These are phyloP conservation scores for Theretra japonica DNA, from an alignment of 2,888 invertebrate species.

Conservation along the genomic window DNA sequence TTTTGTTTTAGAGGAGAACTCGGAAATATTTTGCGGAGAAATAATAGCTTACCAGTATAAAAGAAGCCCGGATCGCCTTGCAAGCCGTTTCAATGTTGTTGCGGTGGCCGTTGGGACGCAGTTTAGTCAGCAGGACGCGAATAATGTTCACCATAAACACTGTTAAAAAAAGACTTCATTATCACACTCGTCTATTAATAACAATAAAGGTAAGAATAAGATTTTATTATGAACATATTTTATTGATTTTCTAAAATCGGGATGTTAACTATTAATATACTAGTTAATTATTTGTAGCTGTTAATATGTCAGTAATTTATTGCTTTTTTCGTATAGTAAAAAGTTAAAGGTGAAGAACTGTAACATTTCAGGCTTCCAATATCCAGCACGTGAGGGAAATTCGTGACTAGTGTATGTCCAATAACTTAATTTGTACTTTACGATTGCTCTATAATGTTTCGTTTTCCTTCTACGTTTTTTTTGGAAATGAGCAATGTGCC, in stretches of 20 bases:
- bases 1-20: not conserved
- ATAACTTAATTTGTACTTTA: constrained; percentile 5
- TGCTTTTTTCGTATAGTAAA: not conserved
- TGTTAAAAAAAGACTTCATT: constrained; percentile 42
- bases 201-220: too few species aligned
- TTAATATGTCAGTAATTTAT: not conserved
- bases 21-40: not conserved
- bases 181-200: not conserved
- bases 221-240: too few species aligned
- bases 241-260: too few species aligned
- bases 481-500: not conserved
- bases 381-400: not conserved
- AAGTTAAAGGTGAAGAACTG: not conserved
- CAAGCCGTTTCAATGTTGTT: constrained; percentile 84
- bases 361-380: not conserved
- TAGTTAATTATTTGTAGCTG: not conserved
- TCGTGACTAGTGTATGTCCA: not conserved
- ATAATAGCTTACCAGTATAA: constrained; percentile 84
- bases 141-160: constrained; percentile 89
- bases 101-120: constrained; percentile 86
- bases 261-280: too few species aligned
- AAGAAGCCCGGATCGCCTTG: constrained; percentile 88
- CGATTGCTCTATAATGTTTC: not conserved
- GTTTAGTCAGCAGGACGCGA: constrained; percentile 86
- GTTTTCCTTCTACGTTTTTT: too few species aligned